phyloP scores from a whole-genome alignment of 2,113 vertebrate species.

The Ariopsis seemanni region DNA sequence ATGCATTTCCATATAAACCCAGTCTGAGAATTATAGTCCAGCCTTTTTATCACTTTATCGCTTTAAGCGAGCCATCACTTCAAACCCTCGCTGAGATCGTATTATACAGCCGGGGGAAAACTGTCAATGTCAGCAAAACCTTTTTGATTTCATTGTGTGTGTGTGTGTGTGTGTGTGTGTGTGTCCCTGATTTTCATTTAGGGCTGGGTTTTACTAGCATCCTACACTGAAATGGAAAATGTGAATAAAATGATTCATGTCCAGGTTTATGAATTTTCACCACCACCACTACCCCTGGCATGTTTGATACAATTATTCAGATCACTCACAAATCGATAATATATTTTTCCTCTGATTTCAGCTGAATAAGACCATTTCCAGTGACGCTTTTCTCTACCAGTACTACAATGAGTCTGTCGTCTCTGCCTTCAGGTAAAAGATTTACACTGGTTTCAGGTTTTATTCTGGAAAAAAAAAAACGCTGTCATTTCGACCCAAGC shows the following conservation, averaged over 20 bases:
- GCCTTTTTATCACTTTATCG: constrained; percentile 7
- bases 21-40: not conserved
- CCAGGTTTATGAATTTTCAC: constrained; percentile 24
- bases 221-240: not conserved
- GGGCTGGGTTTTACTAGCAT: not conserved
- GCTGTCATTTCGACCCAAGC: not conserved
- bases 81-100: constrained; percentile 11
- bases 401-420: constrained; percentile 69
- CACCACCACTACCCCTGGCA: not conserved
- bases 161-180: not conserved
- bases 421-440: constrained; percentile 74
- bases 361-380: constrained; percentile 63
- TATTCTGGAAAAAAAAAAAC: not conserved
- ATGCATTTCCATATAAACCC: constrained; percentile 12
- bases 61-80: not conserved
- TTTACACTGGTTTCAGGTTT: not conserved
- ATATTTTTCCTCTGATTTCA: constrained; percentile 56
- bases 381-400: constrained; percentile 62
- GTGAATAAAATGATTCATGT: constrained; percentile 3
- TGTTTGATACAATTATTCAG: not conserved
- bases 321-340: not conserved
- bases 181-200: constrained; percentile 28
- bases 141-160: not conserved
- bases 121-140: constrained; percentile 20
- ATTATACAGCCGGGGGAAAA: constrained; percentile 22